Evolutionary conservation across 2,797 vertebrate species (phyloP).

Genomic region (Ceryle rudis): DNA sequence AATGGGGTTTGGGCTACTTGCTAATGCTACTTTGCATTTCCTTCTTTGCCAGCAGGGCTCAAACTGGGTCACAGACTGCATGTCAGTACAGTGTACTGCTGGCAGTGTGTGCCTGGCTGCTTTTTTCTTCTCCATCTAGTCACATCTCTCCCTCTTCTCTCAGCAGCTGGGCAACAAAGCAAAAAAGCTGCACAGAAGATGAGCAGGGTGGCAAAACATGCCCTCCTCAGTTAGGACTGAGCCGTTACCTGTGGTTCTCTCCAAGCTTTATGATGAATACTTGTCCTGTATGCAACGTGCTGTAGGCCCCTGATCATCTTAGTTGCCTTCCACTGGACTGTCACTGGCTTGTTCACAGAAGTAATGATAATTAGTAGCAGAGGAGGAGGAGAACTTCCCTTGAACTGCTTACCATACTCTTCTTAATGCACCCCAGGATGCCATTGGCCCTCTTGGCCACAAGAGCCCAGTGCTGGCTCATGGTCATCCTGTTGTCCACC

Average conservation of each 20-base stretch:
- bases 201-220: not conserved
- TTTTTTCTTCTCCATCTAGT: not conserved
- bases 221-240: not conserved
- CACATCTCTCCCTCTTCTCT: not conserved
- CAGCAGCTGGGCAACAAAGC: not conserved
- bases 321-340: not conserved
- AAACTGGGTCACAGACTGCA: not conserved
- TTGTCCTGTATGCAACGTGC: not conserved
- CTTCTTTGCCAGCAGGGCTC: not conserved
- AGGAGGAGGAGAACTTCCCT: no score
- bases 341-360: not conserved
- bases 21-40: not conserved
- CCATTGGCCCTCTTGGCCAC: no score
- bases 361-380: not conserved
- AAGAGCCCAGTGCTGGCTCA: no score
- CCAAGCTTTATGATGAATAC: not conserved
- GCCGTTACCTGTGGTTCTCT: rapidly evolving
- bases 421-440: no score
- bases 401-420: no score
- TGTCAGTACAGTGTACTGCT: not conserved
- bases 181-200: not conserved
- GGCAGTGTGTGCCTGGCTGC: not conserved
- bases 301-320: not conserved
- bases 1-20: not conserved
- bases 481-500: no score